Conservation (phyloP, 2,888 invertebrate genomes). For the Dione vanillae region DNA sequence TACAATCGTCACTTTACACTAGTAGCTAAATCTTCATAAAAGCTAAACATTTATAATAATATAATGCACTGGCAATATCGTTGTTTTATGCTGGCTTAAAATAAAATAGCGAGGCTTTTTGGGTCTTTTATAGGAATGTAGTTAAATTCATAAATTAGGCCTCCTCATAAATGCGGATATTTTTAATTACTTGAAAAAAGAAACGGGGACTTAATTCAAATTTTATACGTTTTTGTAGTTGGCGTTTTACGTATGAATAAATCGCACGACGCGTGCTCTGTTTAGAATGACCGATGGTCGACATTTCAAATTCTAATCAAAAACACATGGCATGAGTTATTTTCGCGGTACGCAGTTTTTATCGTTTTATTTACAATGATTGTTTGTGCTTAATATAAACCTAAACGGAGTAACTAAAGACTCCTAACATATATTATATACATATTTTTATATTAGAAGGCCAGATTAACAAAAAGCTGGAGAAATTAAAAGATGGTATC, state of each 20-base stretch:
- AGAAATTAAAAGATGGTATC: not conserved
- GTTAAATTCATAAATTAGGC: slow-evolving; percentile 9
- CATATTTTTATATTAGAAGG: not conserved
- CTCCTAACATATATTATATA: too few species aligned
- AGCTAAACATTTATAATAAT: too few species aligned
- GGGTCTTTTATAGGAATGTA: slow-evolving; percentile 1
- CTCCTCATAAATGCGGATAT: slow-evolving; percentile 11
- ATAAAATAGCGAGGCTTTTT: not conserved
- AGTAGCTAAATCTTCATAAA: too few species aligned
- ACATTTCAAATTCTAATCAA: slow-evolving; percentile 22
- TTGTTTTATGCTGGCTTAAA: not conserved
- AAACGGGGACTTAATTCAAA: not conserved
- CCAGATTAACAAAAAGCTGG: too few species aligned
- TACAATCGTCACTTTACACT: too few species aligned
- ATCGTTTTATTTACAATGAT: not conserved
- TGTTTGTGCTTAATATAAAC: too few species aligned
- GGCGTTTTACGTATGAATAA: slow-evolving; percentile 20
- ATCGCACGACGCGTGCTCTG: slow-evolving; percentile 2
- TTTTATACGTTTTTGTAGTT: not conserved
- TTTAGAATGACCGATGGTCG: slow-evolving; percentile 14
- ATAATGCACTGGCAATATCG: too few species aligned
- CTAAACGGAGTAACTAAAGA: too few species aligned
- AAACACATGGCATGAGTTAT: slow-evolving; percentile 5
- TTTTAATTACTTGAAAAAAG: slow-evolving; percentile 28
- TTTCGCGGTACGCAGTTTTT: not conserved